Evolutionary conservation across 2,888 invertebrate species (phyloP).

Genomic region (Morpho achilles): DNA sequence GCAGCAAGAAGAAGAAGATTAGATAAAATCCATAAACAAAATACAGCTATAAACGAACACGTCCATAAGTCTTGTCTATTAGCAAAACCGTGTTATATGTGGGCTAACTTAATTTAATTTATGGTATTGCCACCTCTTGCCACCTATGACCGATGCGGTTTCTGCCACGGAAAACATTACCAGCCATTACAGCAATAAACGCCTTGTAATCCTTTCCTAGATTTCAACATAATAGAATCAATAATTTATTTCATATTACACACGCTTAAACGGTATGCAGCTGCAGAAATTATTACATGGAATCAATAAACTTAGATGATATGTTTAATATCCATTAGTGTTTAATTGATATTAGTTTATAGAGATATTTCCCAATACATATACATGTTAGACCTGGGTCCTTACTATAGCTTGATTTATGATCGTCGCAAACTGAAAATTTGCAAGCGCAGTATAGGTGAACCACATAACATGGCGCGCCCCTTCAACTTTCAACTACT

Average conservation of each 20-base stretch:
- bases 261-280: constrained; percentile 3
- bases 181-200: constrained; percentile 15
- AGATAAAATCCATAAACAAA: too few relatives aligned
- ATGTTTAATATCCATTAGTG: constrained; percentile 2
- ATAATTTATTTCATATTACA: constrained; percentile 20
- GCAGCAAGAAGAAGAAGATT: too few relatives aligned
- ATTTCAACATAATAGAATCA: constrained; percentile 25
- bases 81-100: constrained; percentile 11
- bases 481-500: too few relatives aligned
- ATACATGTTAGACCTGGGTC: not conserved
- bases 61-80: constrained; percentile 7
- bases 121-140: constrained; percentile 13
- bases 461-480: too few relatives aligned
- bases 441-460: too few relatives aligned
- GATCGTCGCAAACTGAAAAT: not conserved
- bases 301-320: constrained; percentile 6
- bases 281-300: constrained; percentile 3
- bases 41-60: not conserved
- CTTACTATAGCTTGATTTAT: not conserved
- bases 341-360: not conserved
- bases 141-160: constrained; percentile 23
- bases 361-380: not conserved
- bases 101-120: constrained; percentile 16
- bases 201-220: constrained; percentile 25
- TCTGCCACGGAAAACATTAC: constrained; percentile 8